A percentile compares a stretch with the other conserved stretches of the same genome.
These are phyloP conservation scores for Exaiptasia diaphana DNA, from an alignment of 64 coral and sea anemone genomes.

Conservation along the genomic window DNA sequence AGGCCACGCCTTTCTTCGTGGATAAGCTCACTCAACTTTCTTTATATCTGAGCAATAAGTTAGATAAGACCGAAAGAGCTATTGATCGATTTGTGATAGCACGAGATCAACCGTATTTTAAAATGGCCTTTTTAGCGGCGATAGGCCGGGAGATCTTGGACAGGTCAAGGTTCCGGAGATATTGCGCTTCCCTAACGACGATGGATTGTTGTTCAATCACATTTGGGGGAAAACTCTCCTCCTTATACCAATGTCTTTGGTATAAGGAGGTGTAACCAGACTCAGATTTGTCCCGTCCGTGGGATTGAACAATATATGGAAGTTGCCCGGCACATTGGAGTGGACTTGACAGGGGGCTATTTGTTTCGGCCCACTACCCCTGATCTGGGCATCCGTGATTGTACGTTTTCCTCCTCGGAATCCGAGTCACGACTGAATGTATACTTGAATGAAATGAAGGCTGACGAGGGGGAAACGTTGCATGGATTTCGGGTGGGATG, in stretches of 20 bases:
- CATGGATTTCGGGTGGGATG: conserved; percentile 33
- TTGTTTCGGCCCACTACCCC: not conserved
- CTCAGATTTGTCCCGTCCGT: not conserved
- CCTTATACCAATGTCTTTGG: not conserved
- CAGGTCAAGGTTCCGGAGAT: conserved; percentile 13
- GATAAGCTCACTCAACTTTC: not conserved
- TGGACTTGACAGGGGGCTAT: conserved; percentile 11
- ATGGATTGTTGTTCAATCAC: conserved; percentile 7
- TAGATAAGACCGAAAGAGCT: not conserved
- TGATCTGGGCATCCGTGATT: not conserved
- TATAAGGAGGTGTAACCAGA: not conserved
- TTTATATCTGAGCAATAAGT: not conserved
- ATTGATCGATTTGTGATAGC: not conserved
- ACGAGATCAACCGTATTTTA: conserved; percentile 23
- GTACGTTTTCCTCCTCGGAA: conserved; percentile 1
- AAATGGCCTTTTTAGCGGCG: not conserved
- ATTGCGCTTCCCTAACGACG: not conserved
- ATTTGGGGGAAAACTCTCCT: conserved; percentile 8
- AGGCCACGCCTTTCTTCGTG: conserved; percentile 3
- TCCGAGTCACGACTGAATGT: conserved; percentile 10
- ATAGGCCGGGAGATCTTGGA: not conserved
- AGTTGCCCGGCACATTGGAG: not conserved
- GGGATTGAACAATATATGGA: not conserved
- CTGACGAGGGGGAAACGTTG: conserved; percentile 20
- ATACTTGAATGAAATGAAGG: conserved; percentile 20